Conservation (phyloP, 1,140 invertebrate genomes). For the Pseudomyrmex gracilis region DNA sequence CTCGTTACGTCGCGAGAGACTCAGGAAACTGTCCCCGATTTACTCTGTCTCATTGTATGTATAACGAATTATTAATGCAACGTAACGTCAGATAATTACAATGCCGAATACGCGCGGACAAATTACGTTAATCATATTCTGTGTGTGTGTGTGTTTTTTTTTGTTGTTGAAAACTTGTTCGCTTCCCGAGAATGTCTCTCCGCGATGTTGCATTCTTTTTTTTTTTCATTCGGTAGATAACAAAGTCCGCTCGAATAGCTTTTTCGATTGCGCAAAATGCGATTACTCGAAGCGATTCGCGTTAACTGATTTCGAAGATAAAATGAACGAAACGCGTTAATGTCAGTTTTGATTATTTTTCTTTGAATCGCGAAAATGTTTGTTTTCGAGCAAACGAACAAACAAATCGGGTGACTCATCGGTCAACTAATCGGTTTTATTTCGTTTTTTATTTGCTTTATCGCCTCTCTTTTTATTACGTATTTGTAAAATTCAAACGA, state of each 20-base stretch:
- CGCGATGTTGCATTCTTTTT: not conserved
- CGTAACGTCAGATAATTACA: constrained; percentile 48
- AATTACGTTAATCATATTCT: not conserved
- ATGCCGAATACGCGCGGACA: not conserved
- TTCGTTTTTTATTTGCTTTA: not conserved
- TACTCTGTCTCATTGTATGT: constrained; percentile 49
- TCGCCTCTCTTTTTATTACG: not conserved
- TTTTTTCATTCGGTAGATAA: constrained; percentile 8
- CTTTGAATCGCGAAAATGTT: not conserved
- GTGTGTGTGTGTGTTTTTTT: too few relatives aligned
- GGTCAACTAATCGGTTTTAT: not conserved
- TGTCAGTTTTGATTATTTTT: not conserved
- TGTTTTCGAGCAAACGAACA: too few relatives aligned
- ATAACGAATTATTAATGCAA: constrained; percentile 63
- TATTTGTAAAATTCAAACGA: not conserved
- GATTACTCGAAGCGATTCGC: constrained; percentile 48
- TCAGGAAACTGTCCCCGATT: constrained; percentile 73
- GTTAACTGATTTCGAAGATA: constrained; percentile 40
- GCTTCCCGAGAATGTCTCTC: not conserved
- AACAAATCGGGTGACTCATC: too few relatives aligned
- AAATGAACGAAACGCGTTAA: not conserved
- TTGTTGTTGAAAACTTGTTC: not conserved
- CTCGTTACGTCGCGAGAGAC: constrained; percentile 64
- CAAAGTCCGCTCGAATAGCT: constrained; percentile 38
- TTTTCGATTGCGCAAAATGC: constrained; percentile 50